Evolutionary conservation across 2,888 invertebrate species (phyloP), one percentile per base, ranked within the genome.

Genomic region (Creontiades dilutus): DNA sequence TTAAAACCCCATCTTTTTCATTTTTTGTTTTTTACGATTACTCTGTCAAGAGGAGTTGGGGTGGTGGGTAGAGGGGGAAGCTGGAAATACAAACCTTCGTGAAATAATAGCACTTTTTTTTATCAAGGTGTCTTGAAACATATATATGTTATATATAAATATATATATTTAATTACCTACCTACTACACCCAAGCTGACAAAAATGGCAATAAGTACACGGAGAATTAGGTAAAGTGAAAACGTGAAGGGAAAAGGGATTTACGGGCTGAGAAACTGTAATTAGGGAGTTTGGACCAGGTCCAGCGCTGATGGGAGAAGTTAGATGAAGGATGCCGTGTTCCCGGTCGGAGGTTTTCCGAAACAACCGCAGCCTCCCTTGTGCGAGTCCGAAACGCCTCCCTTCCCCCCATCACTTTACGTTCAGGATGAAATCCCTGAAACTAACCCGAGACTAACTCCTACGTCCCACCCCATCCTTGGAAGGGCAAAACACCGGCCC

Each of bases 241-340:
- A 52, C 52, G 27, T 68, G 68, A 68, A 23, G 68, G 11, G 19
- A 27, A 23, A 27, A 68, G 68, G 68, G 68, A 68, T 68, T 68
- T 68, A 23, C 23, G 23, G 68, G 19, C 19, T 12, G 68, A 23
- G 68, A 68, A 68, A 68, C 68, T 68, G 68, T 68, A 68, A 68
- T 68, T 68, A 68, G 68, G 78, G 78, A 52, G 82, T 82, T 82
- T 82, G 82, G 82, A 82, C 82, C 16, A 23, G 82, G 82, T 82
- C 82, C 82, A 82, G 52, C 27, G 82, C 82, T 82, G 82, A 82
- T 82, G 82, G 82, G 82, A 82, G 82, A 82, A 82, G 82, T 82
- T 82, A 82, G 82, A 82, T 82, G 82, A 82, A 82, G 82, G 82
- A 82, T 82, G 48, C 82, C 82, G 23, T 47, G 47, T 82, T 52